phyloP scores from a whole-genome alignment of 2,797 vertebrate species.

The Rhinogobio ventralis region DNA sequence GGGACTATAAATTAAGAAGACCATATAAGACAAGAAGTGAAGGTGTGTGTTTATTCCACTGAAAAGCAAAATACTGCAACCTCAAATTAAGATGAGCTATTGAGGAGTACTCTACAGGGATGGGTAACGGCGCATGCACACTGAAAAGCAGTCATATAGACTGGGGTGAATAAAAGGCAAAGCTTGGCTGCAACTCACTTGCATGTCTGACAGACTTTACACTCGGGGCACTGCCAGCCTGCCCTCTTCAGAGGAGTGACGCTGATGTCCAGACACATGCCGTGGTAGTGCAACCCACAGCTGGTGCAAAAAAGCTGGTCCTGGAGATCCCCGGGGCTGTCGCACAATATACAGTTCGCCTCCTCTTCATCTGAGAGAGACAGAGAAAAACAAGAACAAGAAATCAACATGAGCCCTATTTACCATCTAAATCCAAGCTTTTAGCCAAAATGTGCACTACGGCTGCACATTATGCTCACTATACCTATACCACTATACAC shows the following conservation, averaged over 20 bases:
- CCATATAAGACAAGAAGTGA: neutral
- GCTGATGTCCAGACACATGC: conserved; percentile 96
- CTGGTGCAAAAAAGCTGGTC: conserved; percentile 99
- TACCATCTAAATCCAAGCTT: neutral
- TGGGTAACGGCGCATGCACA: neutral
- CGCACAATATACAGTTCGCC: conserved; percentile 94
- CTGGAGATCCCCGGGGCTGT: conserved; percentile 94
- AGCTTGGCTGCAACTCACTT: conserved; percentile 85
- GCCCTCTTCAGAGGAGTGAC: conserved; percentile 95
- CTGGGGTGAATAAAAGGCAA: conserved; percentile 7
- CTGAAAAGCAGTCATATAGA: neutral
- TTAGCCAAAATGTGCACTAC: neutral
- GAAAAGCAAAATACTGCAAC: neutral
- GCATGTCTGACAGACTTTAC: conserved; percentile 99
- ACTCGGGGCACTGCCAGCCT: conserved; percentile 98
- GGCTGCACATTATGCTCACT: neutral
- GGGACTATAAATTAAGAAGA: neutral
- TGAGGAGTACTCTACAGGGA: neutral
- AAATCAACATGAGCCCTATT: neutral
- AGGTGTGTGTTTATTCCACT: conserved; percentile 2
- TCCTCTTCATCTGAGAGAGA: conserved; percentile 86
- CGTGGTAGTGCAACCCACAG: conserved; percentile 99
- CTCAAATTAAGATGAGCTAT: conserved; percentile 19
- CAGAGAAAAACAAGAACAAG: neutral
- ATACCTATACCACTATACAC: neutral